Evolutionary conservation across 2,888 invertebrate species (phyloP), one percentile per base, ranked within the genome.

Genomic region (Eudemis profundana): DNA sequence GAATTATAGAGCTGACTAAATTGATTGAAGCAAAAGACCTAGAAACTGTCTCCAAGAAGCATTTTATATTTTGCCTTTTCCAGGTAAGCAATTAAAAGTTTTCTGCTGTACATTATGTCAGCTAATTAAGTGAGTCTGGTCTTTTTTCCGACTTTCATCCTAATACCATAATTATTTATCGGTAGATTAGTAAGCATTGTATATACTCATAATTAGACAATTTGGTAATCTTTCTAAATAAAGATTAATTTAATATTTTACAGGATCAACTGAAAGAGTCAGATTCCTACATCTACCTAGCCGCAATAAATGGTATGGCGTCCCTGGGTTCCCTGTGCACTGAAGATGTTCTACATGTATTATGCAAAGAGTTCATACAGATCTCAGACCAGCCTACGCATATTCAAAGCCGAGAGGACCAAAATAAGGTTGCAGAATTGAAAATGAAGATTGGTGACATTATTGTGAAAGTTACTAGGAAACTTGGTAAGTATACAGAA

Each of bases 201-300:
- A n/a, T n/a, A n/a, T n/a, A n/a, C n/a, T n/a, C n/a, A n/a, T n/a
- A n/a, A n/a, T n/a, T n/a, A n/a, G n/a, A n/a, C n/a, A n/a, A n/a
- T n/a, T n/a, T n/a, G n/a, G n/a, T n/a, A n/a, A n/a, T n/a, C n/a
- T n/a, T n/a, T n/a, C 33, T 33, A 7, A 27, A 10, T 2, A 33
- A 33, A 8, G 1, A 8, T 33, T 33, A 8, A 10, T 33, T 8
- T 8, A 49, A 40, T 8, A 15, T 7, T 7, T 63, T 56, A n/a
- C 73, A 95, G 94, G 95, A 96, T 84, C 95, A 95, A 85, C 82
- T 98, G 0, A 94, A 94, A 78, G 94, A 97, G 74, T 87, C 94
- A 10, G 98, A 98, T 79, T 95, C 97, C 0, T 98, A 96, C 79
- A 92, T 98, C 64, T 98, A 97, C 82, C 85, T 98, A 68, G 93